Evolutionary conservation across 2,113 vertebrate genomes (phyloP), one percentile per base, ranked within the genome.

Genomic region (Xenopus laevis): DNA sequence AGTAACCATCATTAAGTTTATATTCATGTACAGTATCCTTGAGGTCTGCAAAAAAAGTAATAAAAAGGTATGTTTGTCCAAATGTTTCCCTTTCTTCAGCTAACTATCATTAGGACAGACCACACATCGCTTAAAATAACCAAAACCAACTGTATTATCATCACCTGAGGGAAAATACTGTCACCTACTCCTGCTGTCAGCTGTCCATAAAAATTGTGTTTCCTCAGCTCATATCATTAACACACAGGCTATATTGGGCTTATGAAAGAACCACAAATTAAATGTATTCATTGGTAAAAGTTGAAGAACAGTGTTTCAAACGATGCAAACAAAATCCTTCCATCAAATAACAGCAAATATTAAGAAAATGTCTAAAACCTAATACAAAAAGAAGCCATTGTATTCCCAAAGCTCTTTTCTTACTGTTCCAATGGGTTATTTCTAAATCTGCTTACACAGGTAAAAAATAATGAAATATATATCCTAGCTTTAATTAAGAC

Each of bases 401-500:
- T 62, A 64, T 71, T 55, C 71, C 84, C 72, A 58, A 65, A 59
- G 68, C 65, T 79, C 71, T 72, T 71, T 75, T 64, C 33, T 61
- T 0, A 74, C 81, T 79, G 84, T 87, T 82, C 82, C 61, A 60
- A 40, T 59, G 80, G 80, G 82, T 78, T 81, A 81, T 86, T 83
- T 81, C 79, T 84, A 78, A 83, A 87, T 84, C 81, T 82, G 83
- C 86, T 84, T 85, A 83, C 82, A 81, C 71, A 46, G 76, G 79
- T 82, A 85, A 86, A 85, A 84, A 89, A 83, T 83, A 79, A 85
- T 79, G 23, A 53, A 40, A n/a, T 68, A 83, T 86, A 83, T 88
- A 85, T 87, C 87, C 85, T 86, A 82, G 82, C 83, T 80, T 83
- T 86, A 85, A 86, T 88, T 86, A 86, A 88, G 86, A 88, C 85